These are phyloP conservation scores for Hipposideros larvatus DNA, from an alignment of 2,797 vertebrate genomes.

Conservation along the genomic window DNA sequence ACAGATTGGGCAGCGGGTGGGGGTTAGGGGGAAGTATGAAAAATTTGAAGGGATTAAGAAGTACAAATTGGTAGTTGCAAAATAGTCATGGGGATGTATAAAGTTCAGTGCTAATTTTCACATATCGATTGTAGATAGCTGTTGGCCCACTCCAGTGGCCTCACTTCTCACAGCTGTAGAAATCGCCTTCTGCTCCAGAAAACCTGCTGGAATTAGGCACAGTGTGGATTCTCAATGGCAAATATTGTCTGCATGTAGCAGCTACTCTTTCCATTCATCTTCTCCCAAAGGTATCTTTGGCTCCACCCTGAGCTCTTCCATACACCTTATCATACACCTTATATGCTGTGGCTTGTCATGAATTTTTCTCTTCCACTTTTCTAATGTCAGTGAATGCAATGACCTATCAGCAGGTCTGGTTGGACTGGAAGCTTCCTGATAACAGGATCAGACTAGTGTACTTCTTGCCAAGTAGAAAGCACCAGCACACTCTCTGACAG, in stretches of 20 bases:
- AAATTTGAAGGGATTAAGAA: no score
- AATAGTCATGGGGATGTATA: no score
- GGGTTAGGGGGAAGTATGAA: no score
- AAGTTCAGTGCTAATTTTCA: neutral
- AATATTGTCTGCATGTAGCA: neutral
- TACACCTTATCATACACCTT: neutral
- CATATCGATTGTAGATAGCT: neutral
- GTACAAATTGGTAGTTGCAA: no score
- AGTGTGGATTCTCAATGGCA: neutral
- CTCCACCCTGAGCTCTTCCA: neutral
- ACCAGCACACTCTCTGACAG: neutral
- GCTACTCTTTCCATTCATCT: neutral
- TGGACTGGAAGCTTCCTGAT: conserved; percentile 48
- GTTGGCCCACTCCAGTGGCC: neutral
- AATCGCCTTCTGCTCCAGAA: conserved; percentile 51
- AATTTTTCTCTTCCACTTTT: neutral
- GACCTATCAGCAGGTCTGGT: neutral
- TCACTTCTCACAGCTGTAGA: neutral
- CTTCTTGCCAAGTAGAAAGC: neutral
- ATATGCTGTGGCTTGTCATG: neutral
- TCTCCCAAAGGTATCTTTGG: neutral
- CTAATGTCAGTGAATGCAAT: neutral
- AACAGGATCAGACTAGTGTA: neutral
- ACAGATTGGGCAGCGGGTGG: no score
- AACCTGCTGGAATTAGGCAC: neutral